These are phyloP conservation scores for Gallinago nigripennis DNA, from an alignment of 2,797 vertebrate genomes.

Conservation along the genomic window DNA sequence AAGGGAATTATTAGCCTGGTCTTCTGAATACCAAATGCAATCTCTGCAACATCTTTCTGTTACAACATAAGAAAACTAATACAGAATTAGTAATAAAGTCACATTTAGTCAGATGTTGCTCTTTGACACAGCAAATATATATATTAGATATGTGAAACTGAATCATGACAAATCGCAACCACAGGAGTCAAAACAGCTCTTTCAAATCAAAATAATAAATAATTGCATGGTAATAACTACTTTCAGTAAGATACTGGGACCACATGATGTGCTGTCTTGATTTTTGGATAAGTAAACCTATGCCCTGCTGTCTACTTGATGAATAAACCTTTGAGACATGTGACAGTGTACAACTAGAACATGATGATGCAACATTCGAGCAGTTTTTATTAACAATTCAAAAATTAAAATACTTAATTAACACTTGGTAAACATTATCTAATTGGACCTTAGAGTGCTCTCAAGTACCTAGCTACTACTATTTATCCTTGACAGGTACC, in stretches of 20 bases:
- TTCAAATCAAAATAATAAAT: slow-evolving; percentile 26
- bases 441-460: slow-evolving; percentile 3
- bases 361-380: neutral
- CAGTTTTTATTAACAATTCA: neutral
- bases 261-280: neutral
- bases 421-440: neutral
- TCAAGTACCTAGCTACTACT: neutral
- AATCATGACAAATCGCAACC: neutral
- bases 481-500: neutral
- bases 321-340: neutral
- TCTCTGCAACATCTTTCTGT: neutral
- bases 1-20: neutral
- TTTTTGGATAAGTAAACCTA: slow-evolving; percentile 5
- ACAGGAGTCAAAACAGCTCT: neutral
- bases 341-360: neutral
- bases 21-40: neutral
- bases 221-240: neutral
- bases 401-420: slow-evolving; percentile 1
- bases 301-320: neutral
- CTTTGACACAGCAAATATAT: neutral
- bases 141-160: neutral
- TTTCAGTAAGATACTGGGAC: neutral
- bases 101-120: neutral
- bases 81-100: neutral
- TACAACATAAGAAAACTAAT: neutral